These are phyloP conservation scores for Nyctibius bracteatus DNA, from an alignment of 2,113 vertebrate species.

Conservation along the genomic window DNA sequence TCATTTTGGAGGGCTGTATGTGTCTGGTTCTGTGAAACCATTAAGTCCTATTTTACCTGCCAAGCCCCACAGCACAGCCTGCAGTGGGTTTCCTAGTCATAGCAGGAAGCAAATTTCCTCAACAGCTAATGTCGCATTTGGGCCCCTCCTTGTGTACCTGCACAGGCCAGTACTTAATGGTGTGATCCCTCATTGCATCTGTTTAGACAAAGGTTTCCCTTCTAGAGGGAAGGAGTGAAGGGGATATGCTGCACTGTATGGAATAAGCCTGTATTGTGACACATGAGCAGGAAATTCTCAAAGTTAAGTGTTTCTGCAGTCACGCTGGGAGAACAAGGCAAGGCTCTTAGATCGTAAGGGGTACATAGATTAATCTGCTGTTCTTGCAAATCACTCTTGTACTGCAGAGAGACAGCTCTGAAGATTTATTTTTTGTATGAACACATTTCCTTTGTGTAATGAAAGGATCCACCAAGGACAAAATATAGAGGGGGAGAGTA, in stretches of 20 bases:
- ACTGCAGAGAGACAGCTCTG: not conserved
- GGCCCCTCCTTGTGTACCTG: not conserved
- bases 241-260: not conserved
- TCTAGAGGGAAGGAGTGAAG: not conserved
- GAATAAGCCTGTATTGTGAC: not conserved
- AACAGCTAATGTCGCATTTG: rapidly evolving
- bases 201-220: not conserved
- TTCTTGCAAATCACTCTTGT: not conserved
- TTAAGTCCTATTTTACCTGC: not conserved
- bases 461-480: not conserved
- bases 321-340: not conserved
- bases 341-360: not conserved
- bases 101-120: not conserved
- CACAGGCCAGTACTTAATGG: not conserved
- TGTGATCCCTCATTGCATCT: too few species aligned
- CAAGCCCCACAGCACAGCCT: not conserved
- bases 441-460: not conserved
- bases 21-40: not conserved
- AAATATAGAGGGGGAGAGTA: not conserved
- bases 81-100: not conserved
- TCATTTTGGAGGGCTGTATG: not conserved
- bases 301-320: not conserved
- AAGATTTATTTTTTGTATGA: not conserved
- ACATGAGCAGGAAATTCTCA: not conserved
- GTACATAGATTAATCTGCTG: not conserved